Base-by-base conservation (phyloP, 2,113 vertebrate species). In the Haemorhous mexicanus region DNA sequence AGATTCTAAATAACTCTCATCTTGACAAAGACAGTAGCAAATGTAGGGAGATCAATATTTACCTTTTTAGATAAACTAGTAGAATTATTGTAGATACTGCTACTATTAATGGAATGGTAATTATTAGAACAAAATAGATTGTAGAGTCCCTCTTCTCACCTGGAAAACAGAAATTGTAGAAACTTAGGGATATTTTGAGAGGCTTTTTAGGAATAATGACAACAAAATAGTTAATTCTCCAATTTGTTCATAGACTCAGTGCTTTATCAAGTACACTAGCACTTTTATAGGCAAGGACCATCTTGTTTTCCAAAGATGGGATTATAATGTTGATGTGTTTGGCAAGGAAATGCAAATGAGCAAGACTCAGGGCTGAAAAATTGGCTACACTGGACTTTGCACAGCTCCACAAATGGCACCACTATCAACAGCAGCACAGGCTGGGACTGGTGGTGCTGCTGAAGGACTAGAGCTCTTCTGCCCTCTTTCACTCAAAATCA, bases 21-120 rank as follows among this genome's bases (percentile, higher is more conserved):
- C 16, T 27, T 63, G 56, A 67, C 16, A 82, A 76, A 39, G 52
- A 69, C 35, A 67, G 16, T 27, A 85, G 55, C 16, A 92, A 80
- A 61, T 33, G 22, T 4, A 41, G 4, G 8, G 12, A 50, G 21
- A 55, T 23, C 0, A 3, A 53, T 62, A 69, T 52, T 97, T 97
- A 98, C 97, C 97, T 96, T 95, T 97, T 97, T 13, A 97, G 81
- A 58, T 97, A 96, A 55, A 97, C 50, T 3, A 98, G 94, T 3
- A 97, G 81, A 59, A 97, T 46, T 80, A 97, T 46, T 2, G 63
- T 96, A 64, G 93, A 89, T 18, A 94, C 17, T 32, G 87, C 82
- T 35, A 97, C 81, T n/a, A 82, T 44, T 66, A 95, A 56, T 8
- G 95, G 96, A 67, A 98, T 66, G 37, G 77, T 15, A 47, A 97